phyloP scores from a whole-genome alignment of 2,797 vertebrate species.

The Ctenopoma multispine region DNA sequence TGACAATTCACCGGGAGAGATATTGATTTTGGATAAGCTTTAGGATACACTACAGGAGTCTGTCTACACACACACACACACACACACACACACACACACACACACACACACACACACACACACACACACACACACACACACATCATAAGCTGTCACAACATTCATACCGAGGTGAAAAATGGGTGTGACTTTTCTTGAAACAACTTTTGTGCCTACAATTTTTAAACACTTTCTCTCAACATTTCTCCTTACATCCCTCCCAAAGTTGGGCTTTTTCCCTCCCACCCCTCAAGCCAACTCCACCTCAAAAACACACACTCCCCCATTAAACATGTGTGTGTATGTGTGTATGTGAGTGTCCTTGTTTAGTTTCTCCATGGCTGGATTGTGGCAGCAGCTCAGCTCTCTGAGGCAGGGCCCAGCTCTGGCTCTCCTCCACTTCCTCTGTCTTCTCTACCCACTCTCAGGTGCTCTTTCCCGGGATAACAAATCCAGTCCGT shows the following conservation, averaged over 20 bases:
- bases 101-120: constrained; percentile 20
- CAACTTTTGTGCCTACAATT: constrained; percentile 13
- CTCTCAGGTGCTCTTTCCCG: constrained; percentile 55
- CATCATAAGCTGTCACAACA: constrained; percentile 40
- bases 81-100: constrained; percentile 32
- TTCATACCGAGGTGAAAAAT: constrained; percentile 29
- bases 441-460: constrained; percentile 63
- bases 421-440: constrained; percentile 59
- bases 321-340: constrained; percentile 40
- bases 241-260: constrained; percentile 37
- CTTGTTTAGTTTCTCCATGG: constrained; percentile 78
- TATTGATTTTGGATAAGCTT: constrained; percentile 53
- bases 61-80: constrained; percentile 24
- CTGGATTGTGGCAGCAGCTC: constrained; percentile 71
- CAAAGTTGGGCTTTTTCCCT: constrained; percentile 56
- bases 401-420: constrained; percentile 53
- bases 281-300: constrained; percentile 65
- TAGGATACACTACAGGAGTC: constrained; percentile 34
- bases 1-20: constrained; percentile 23
- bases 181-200: constrained; percentile 37
- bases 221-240: constrained; percentile 40
- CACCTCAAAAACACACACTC: constrained; percentile 58
- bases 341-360: constrained; percentile 40
- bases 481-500: constrained; percentile 37
- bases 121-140: constrained; percentile 27